Base-by-base conservation (phyloP, 2,888 invertebrate species). In the Chironomus tentans region DNA sequence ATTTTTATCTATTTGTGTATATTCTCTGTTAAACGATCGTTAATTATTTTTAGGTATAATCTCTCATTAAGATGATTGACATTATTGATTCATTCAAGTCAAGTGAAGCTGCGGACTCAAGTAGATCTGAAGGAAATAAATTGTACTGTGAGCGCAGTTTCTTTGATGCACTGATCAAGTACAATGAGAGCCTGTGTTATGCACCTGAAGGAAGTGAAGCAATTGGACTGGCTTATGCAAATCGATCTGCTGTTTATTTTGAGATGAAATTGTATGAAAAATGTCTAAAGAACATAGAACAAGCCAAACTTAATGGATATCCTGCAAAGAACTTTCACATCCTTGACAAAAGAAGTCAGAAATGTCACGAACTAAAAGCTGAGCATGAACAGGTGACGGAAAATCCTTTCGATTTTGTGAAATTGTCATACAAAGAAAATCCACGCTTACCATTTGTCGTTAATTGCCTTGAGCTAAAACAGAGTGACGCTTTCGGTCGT, bases 181-280 rank as follows among this genome's bases (percentile, higher is more conserved):
- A 91, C 80, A 89, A 90, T 72, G 84, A 87, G 80, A 88, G 91
- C 78, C 84, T 92, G 78, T 87, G 89, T 13, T 86, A 85, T 82
- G 90, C 92, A 7, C 87, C 88, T 71, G 18, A 15, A 22, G 70
- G 12, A 10, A 77, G 80, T 1, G 81, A 84, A 56, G 15, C 1
- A 21, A 38, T 56, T 12, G 65, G 47, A n/a, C 48, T 68, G 12
- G 47, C 65, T 7, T 74, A 21, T 28, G 68, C 69, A 18, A 76
- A 94, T 81, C 87, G 94, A 79, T 92, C 94, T 56, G 93, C 92
- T 24, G 88, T 91, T 10, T 86, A 92, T 73, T 88, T 87, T 78
- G 87, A 88, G 78, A 84, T 90, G 80, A 85, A 87, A 77, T 87
- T 89, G 68, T 91, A 88, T 81, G 81, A 85, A 24, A 89, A 90